phyloP scores from a whole-genome alignment of 37 sponge, comb jelly and placozoan species.

The Halisarca cf. caerulea region DNA sequence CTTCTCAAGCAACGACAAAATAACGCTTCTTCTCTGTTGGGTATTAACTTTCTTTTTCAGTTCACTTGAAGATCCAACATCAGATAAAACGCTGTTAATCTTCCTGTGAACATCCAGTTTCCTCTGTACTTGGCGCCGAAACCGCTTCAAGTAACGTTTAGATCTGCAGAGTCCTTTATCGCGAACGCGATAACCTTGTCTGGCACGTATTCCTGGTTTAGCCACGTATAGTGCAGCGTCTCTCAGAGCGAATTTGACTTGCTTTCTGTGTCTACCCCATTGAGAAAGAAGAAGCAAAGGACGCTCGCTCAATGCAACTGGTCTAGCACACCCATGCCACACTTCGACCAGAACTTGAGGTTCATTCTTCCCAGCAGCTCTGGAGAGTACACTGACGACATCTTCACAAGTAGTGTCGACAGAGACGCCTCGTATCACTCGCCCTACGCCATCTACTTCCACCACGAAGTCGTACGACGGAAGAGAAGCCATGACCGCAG shows the following conservation, averaged over 20 bases:
- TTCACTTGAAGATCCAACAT: not conserved
- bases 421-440: constrained; percentile 10
- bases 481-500: no score
- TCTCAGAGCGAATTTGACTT: constrained; percentile 3
- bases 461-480: not conserved
- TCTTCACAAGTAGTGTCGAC: constrained; percentile 14
- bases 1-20: not conserved
- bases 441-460: constrained; percentile 14
- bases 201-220: not conserved
- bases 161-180: not conserved
- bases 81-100: not conserved
- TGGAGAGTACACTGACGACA: not conserved
- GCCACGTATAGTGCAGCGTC: not conserved
- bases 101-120: not conserved
- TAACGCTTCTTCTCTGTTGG: not conserved
- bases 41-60: not conserved
- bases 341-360: constrained; percentile 33
- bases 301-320: not conserved
- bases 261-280: constrained; percentile 32
- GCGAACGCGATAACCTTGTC: not conserved
- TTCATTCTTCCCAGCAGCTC: not conserved
- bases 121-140: not conserved
- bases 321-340: constrained; percentile 29
- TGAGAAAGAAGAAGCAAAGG: not conserved
- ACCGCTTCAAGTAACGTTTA: not conserved